Evolutionary conservation across 2,888 invertebrate genomes (phyloP).

Genomic region (Lasioglossum villosulum): DNA sequence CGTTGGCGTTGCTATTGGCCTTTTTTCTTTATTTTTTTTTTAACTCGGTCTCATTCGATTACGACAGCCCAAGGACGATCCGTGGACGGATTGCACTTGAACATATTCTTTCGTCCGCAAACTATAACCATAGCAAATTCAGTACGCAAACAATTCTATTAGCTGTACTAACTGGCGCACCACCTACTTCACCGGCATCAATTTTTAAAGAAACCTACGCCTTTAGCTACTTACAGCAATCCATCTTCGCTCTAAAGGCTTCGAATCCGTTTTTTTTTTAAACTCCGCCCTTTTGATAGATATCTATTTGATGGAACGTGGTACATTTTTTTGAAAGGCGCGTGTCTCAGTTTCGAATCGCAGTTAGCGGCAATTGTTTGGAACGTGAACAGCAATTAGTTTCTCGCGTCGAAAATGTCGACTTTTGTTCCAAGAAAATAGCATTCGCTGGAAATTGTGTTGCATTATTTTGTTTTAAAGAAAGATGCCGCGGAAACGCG

Average conservation of each 20-base stretch:
- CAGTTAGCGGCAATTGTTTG: no score
- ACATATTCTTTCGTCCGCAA: background rate
- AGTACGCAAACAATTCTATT: background rate
- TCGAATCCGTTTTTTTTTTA: no score
- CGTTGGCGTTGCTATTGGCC: conserved; percentile 45
- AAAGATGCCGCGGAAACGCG: no score
- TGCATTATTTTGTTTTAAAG: no score
- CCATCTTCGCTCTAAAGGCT: background rate
- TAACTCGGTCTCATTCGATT: conserved; percentile 15
- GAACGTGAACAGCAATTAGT: no score
- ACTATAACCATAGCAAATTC: background rate
- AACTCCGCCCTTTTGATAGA: no score
- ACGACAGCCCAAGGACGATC: conserved; percentile 33
- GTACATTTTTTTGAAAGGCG: no score
- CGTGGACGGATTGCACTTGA: conserved; percentile 19
- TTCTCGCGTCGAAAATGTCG: no score
- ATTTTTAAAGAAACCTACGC: background rate
- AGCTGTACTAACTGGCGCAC: background rate
- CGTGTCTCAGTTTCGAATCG: no score
- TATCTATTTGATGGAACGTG: no score
- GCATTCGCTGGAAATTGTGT: no score
- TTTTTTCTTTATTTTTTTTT: background rate
- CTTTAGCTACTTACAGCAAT: background rate
- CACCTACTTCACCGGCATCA: background rate
- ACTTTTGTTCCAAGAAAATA: no score